A percentile compares a stretch with the other conserved stretches of the same genome.
phyloP scores from a whole-genome alignment of 2,888 invertebrate genomes.

The Drosophila yooni region DNA sequence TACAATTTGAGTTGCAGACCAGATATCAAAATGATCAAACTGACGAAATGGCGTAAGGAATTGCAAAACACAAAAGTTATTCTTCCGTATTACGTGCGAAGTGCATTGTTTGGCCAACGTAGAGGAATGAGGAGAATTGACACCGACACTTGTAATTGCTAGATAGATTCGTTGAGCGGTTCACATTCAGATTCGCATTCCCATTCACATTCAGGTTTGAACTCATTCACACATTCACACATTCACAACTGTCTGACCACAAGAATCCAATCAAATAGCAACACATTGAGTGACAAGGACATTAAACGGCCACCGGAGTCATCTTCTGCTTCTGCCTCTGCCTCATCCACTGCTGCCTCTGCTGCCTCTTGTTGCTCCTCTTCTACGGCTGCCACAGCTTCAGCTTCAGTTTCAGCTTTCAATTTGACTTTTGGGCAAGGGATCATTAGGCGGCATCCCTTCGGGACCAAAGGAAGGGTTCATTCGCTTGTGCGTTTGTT shows the following conservation, averaged over 20 bases:
- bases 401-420: slow-evolving; percentile 19
- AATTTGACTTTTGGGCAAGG: slow-evolving; percentile 63
- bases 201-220: slow-evolving; percentile 12
- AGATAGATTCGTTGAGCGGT: slow-evolving; percentile 15
- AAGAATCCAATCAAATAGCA: slow-evolving; percentile 63
- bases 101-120: not conserved
- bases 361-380: not conserved
- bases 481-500: slow-evolving; percentile 20
- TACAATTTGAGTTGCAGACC: not conserved
- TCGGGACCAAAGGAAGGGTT: slow-evolving; percentile 28
- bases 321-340: not conserved
- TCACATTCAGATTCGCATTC: not conserved
- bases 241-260: slow-evolving; percentile 56
- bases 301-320: slow-evolving; percentile 11
- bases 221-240: slow-evolving; percentile 11
- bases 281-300: slow-evolving; percentile 40
- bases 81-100: not conserved
- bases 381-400: not conserved
- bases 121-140: not conserved
- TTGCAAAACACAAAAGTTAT: not conserved
- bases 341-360: too few species aligned
- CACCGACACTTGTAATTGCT: slow-evolving; percentile 25
- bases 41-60: not conserved
- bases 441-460: slow-evolving; percentile 73
- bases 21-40: not conserved